Evolutionary conservation across 2,113 vertebrate genomes (phyloP).

Genomic region (Chloropsis cyanopogon): DNA sequence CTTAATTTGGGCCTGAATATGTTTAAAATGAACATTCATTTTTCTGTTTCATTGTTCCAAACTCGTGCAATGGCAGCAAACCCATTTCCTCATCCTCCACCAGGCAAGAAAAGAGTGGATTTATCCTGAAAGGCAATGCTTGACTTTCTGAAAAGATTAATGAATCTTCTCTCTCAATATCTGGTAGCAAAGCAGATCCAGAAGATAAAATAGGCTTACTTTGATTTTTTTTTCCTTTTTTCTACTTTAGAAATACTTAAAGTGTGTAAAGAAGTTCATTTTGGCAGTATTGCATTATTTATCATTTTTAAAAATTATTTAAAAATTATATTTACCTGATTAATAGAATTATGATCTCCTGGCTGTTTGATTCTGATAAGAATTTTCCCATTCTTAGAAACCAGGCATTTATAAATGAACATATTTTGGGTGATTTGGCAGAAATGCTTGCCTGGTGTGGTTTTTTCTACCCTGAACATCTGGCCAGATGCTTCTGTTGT

Average conservation of each 20-base stretch:
- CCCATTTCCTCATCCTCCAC: background rate
- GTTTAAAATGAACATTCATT: background rate
- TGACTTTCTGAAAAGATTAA: background rate
- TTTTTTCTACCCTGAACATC: background rate
- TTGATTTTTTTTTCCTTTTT: background rate
- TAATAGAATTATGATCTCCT: background rate
- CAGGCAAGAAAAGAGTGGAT: background rate
- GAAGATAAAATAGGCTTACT: background rate
- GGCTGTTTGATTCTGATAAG: background rate
- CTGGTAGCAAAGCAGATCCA: background rate
- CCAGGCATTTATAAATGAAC: background rate
- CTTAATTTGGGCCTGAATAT: background rate
- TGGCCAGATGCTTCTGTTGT: background rate
- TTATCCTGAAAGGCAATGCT: background rate
- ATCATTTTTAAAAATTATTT: rapidly evolving
- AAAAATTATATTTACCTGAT: background rate
- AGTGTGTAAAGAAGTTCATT: background rate
- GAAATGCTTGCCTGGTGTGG: background rate
- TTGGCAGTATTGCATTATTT: background rate
- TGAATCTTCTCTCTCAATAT: background rate
- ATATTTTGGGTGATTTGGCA: background rate
- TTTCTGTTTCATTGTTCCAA: background rate
- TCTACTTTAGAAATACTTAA: background rate
- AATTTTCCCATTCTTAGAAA: background rate
- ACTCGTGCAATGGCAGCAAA: background rate